phyloP scores from a whole-genome alignment of 1,140 invertebrate species.

The Neodiprion lecontei region DNA sequence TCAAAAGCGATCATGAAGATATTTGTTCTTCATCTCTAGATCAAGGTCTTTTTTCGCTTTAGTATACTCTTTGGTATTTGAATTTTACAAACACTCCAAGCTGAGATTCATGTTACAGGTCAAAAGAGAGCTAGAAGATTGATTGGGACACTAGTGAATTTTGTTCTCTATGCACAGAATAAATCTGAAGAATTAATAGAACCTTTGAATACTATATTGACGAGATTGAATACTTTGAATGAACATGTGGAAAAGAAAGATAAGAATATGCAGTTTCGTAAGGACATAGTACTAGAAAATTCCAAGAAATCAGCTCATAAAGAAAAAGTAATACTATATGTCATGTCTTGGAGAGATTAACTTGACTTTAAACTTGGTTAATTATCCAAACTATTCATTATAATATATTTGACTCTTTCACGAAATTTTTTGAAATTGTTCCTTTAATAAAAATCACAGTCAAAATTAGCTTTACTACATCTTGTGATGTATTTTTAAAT shows the following conservation, averaged over 20 bases:
- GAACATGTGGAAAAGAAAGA: not conserved
- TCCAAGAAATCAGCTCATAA: conserved; percentile 27
- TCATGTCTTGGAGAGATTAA: conserved; percentile 3
- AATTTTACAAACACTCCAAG: too few relatives aligned
- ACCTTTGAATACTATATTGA: conserved; percentile 23
- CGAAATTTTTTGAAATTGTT: not conserved
- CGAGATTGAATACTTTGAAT: not conserved
- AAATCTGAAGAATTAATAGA: conserved; percentile 35
- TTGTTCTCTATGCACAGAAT: conserved; percentile 39
- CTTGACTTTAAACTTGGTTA: not conserved
- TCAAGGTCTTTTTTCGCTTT: not conserved
- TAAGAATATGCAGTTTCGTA: not conserved
- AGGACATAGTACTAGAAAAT: conserved; percentile 24
- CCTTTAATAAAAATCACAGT: too few relatives aligned
- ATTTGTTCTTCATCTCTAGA: conserved; percentile 11
- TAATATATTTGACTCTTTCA: not conserved
- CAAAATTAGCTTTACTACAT: too few relatives aligned
- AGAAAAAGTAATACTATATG: conserved; percentile 30
- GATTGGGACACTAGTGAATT: conserved; percentile 42
- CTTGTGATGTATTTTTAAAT: too few relatives aligned
- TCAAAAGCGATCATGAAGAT: not conserved
- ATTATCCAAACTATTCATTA: conserved; percentile 10
- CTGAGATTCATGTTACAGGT: conserved; percentile 24
- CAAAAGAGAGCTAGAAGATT: conserved; percentile 38
- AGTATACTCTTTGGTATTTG: too few relatives aligned